Evolutionary conservation across 2,113 vertebrate genomes (phyloP).

Genomic region (Etia nguti): DNA sequence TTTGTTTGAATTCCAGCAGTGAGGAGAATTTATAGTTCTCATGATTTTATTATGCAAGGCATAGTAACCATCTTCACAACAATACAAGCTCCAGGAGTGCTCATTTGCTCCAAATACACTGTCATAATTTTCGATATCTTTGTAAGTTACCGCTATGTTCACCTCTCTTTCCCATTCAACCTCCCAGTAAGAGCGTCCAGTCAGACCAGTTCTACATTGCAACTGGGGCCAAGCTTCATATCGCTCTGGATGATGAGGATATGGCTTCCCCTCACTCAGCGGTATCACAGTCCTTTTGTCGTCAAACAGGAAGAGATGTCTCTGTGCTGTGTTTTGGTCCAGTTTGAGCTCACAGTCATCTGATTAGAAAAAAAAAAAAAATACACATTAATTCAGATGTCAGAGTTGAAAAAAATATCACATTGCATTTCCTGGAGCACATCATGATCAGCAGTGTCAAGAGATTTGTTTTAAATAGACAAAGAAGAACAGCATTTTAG

Average conservation of each 20-base stretch:
- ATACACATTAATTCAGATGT: neutral
- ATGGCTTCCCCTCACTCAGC: neutral
- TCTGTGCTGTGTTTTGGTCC: slow-evolving; percentile 14
- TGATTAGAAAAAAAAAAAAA: neutral
- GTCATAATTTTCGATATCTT: neutral
- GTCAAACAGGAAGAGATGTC: neutral
- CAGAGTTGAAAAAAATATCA: neutral
- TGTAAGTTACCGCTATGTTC: slow-evolving; percentile 1
- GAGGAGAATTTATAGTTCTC: neutral
- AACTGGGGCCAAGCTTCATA: slow-evolving; percentile 27
- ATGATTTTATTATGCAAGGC: neutral
- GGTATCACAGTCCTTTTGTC: neutral
- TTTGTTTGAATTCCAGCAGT: neutral
- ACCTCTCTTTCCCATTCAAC: slow-evolving; percentile 13
- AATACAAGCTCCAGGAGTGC: slow-evolving; percentile 21
- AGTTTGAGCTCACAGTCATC: neutral
- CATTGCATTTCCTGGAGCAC: too few relatives aligned
- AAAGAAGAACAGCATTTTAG: too few relatives aligned
- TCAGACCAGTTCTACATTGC: neutral
- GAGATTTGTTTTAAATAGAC: too few relatives aligned
- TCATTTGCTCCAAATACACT: slow-evolving; percentile 7
- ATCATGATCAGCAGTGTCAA: too few relatives aligned
- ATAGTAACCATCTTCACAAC: neutral
- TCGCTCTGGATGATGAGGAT: neutral
- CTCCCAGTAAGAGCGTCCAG: slow-evolving; percentile 34